phyloP scores from a whole-genome alignment of 2,797 vertebrate genomes.

The Staurois parvus region DNA sequence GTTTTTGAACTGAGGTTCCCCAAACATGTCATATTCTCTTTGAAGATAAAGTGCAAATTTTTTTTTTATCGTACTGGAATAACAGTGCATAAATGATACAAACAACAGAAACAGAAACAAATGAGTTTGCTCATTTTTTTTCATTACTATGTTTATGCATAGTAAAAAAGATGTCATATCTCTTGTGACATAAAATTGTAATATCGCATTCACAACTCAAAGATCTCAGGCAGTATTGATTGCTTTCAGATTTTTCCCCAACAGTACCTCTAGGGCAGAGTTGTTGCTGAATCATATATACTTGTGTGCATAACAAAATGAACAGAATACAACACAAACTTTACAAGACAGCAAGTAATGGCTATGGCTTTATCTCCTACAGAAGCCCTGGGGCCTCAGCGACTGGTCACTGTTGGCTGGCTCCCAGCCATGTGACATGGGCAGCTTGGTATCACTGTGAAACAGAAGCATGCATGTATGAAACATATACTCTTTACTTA shows the following conservation, averaged over 20 bases:
- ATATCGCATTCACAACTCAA: slow-evolving; percentile 34
- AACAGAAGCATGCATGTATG: slow-evolving; percentile 60
- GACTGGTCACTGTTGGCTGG: slow-evolving; percentile 47
- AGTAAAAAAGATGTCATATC: slow-evolving; percentile 37
- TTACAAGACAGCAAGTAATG: slow-evolving; percentile 53
- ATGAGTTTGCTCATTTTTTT: background rate
- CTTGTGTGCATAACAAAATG: slow-evolving; percentile 46
- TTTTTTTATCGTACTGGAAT: background rate
- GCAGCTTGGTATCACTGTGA: slow-evolving; percentile 49
- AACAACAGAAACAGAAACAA: background rate
- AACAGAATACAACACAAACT: slow-evolving; percentile 32
- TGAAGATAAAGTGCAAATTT: background rate
- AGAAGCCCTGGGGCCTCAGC: slow-evolving; percentile 50
- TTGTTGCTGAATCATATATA: slow-evolving; percentile 31
- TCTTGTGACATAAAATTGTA: slow-evolving; percentile 20
- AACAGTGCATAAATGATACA: background rate
- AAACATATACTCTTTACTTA: slow-evolving; percentile 46
- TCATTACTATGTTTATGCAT: slow-evolving; percentile 28
- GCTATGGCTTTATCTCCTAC: slow-evolving; percentile 62
- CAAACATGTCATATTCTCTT: background rate
- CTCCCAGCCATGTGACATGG: slow-evolving; percentile 52
- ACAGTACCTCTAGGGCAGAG: slow-evolving; percentile 33
- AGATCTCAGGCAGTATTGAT: slow-evolving; percentile 9
- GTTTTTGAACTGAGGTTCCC: background rate
- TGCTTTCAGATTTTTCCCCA: slow-evolving; percentile 29